These are phyloP conservation scores for Drosophila vallismaia DNA, from an alignment of 2,888 invertebrate species.

Conservation along the genomic window DNA sequence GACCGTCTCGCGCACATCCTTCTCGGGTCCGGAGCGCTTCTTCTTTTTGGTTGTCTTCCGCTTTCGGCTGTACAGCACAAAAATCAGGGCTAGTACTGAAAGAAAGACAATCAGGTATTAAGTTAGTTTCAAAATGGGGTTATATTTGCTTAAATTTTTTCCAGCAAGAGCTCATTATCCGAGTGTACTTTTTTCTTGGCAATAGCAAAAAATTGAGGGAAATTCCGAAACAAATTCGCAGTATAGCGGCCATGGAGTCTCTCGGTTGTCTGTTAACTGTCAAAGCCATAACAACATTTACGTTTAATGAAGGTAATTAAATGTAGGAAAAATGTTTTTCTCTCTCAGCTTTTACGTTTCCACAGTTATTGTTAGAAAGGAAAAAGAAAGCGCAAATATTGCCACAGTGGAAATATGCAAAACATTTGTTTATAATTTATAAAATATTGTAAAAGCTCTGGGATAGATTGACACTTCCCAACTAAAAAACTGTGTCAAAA, in stretches of 20 bases:
- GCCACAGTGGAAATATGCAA: not conserved
- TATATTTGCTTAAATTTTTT: not conserved
- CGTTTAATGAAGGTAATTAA: slow-evolving; percentile 77
- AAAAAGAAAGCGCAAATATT: not conserved
- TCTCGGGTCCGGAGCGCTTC: slow-evolving; percentile 98
- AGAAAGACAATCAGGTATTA: slow-evolving; percentile 7
- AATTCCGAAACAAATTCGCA: slow-evolving; percentile 13
- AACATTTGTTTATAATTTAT: not conserved
- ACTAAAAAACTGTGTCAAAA: not conserved
- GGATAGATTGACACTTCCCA: not conserved
- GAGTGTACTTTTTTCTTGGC: not conserved
- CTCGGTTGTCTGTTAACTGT: slow-evolving; percentile 39
- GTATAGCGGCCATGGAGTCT: slow-evolving; percentile 20
- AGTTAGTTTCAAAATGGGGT: not conserved
- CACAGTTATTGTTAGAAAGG: slow-evolving; percentile 5
- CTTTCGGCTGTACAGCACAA: slow-evolving; percentile 97
- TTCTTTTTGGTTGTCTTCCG: slow-evolving; percentile 89
- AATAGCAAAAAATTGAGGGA: not conserved
- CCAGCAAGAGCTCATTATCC: slow-evolving; percentile 8
- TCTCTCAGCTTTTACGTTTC: not conserved
- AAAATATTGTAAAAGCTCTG: not conserved
- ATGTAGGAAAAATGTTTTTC: slow-evolving; percentile 54
- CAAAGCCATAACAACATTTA: slow-evolving; percentile 59
- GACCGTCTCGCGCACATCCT: slow-evolving; percentile 99
- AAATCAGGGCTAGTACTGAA: slow-evolving; percentile 95